Percentiles rank a stretch among this genome's conserved stretches.
Evolutionary conservation across 2,797 vertebrate genomes (phyloP).

Genomic region (Siniperca undulata): DNA sequence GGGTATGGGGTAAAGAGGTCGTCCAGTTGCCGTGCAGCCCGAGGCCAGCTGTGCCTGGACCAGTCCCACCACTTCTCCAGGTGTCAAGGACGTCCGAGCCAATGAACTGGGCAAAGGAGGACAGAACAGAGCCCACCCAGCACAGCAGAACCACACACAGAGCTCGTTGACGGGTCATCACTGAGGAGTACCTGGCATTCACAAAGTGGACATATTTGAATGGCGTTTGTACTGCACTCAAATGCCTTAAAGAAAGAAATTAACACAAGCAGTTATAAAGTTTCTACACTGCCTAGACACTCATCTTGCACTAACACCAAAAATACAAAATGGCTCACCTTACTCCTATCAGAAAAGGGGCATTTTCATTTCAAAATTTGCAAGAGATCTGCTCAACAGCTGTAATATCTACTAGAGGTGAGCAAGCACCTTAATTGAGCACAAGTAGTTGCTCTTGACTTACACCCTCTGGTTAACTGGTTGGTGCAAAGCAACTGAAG

Average conservation of each 20-base stretch:
- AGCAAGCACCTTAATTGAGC: not conserved
- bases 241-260: conserved; percentile 1
- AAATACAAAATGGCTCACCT: conserved; percentile 11
- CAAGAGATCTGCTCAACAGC: conserved; percentile 1
- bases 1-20: conserved; percentile 35
- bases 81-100: conserved; percentile 74
- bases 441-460: not conserved
- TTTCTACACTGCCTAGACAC: not conserved
- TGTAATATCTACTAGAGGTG: not conserved
- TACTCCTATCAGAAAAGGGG: not conserved
- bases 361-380: not conserved
- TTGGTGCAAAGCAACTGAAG: conserved; percentile 5
- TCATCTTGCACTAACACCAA: not conserved
- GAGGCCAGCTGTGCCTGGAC: conserved; percentile 50
- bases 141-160: conserved; percentile 81
- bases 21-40: conserved; percentile 78
- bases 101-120: conserved; percentile 87
- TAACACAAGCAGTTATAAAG: not conserved
- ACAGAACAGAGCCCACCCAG: conserved; percentile 85
- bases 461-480: not conserved
- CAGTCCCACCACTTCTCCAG: conserved; percentile 29
- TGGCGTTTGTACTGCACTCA: not conserved
- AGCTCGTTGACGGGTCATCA: conserved; percentile 79
- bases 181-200: conserved; percentile 77
- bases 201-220: conserved; percentile 33